Percentiles rank a stretch among this genome's conserved stretches.
phyloP scores from a whole-genome alignment of 1,140 invertebrate species.

The Andrena cerasifolii region DNA sequence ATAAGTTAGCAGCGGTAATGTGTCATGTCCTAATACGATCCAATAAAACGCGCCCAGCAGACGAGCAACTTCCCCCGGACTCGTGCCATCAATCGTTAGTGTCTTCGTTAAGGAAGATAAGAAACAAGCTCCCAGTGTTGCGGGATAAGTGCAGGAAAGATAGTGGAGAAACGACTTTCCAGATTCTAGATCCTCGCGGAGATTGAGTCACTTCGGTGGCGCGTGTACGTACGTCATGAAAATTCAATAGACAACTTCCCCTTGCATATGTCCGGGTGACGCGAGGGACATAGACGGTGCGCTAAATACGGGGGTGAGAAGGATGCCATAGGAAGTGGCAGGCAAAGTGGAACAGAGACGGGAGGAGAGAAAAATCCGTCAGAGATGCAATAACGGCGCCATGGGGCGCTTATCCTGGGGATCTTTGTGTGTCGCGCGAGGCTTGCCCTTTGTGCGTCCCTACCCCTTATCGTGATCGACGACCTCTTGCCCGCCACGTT shows the following conservation, averaged over 20 bases:
- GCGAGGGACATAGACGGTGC: slow-evolving; percentile 19
- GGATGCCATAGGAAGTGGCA: slow-evolving; percentile 3
- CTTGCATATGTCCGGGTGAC: slow-evolving; percentile 56
- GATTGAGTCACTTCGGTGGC: slow-evolving; percentile 64
- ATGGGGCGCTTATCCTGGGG: slow-evolving; percentile 64
- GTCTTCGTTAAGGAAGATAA: neutral
- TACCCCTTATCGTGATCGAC: slow-evolving; percentile 71
- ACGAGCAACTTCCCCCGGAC: neutral
- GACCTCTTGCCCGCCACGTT: slow-evolving; percentile 61
- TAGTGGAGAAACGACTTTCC: slow-evolving; percentile 37
- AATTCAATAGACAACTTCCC: slow-evolving; percentile 64
- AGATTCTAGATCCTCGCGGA: slow-evolving; percentile 52
- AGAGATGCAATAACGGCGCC: slow-evolving; percentile 67
- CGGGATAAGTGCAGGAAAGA: slow-evolving; percentile 38
- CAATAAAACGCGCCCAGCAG: neutral
- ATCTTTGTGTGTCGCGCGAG: slow-evolving; percentile 62
- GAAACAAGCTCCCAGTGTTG: neutral
- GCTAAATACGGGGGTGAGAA: slow-evolving; percentile 1
- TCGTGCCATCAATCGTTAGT: slow-evolving; percentile 24
- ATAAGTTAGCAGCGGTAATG: neutral
- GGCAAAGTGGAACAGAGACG: slow-evolving; percentile 25
- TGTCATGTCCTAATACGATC: neutral
- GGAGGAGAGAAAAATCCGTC: slow-evolving; percentile 37
- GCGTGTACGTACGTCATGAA: slow-evolving; percentile 63
- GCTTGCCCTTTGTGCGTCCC: slow-evolving; percentile 60